Evolutionary conservation across 2,888 invertebrate species (phyloP), one percentile per base, ranked within the genome.

Genomic region (Panzeria rudis): DNA sequence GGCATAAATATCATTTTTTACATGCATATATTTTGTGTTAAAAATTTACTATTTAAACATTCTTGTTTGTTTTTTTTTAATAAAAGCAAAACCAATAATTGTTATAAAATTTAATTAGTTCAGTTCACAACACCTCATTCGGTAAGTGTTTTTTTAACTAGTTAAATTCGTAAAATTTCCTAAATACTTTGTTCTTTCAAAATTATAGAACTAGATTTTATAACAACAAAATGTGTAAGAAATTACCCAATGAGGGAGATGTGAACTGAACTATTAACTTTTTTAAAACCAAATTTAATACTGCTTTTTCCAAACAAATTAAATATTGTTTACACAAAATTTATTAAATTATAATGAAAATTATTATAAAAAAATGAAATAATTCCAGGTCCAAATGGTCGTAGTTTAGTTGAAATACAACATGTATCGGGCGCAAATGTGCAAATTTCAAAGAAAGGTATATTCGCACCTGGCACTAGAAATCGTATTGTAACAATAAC

Each of bases 401-500:
- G 98, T 93, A 97, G 98, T 93, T 95, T 99, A 92, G 97, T 98
- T 91, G 98, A 99, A 95, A 97, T 99, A 93, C 98, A 98, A 94
- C 97, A 98, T 94, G 95, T 96, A 94, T 98, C 98, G 92, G 98
- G 98, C 93, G 98, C 98, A 93, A 98, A 97, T 94, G 98, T 99
- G 93, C 98, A 98, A 94, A 98, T 99, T 94, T 98, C 98, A 89
- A 98, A 98, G 95, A 98, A 98, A 94, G 98, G 98, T 93, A 97
- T 97, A 92, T 98, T 97, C 94, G 97, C 98, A 91, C 98, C 98
- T 88, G 98, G 98, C 93, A 98, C 98, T 89, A 96, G 98, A 93
- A 98, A 98, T 94, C 96, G 98, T 92, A 97, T 98, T 93, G 98
- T 98, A 89, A 98, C 98, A 93, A 98, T 98, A 94, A 96, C 97